Base-by-base conservation (phyloP, 2,113 vertebrate genomes). In the Etia nguti region DNA sequence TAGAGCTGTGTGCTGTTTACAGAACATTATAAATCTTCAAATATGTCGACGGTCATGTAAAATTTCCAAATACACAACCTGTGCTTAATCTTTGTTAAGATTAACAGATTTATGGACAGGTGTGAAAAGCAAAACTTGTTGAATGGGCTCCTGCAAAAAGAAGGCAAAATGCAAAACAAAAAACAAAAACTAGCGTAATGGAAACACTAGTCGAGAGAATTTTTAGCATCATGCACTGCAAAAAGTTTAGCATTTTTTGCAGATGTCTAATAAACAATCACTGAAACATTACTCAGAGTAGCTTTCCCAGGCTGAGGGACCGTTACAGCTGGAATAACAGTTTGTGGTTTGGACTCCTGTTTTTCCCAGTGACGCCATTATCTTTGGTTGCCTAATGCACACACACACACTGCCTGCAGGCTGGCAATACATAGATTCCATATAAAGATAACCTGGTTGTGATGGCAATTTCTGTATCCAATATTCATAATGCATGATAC, bases 261-360 rank as follows among this genome's bases (percentile, higher is more conserved):
- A 88, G 82, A 60, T 43, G 62, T 89, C 81, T 81, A 89, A 87
- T 85, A 92, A 92, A 93, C 92, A 94, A 88, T 88, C 85, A 80
- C 56, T 90, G 26, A 79, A 90, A 88, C 79, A 88, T 86, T 90
- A 87, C 81, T 79, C 62, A 16, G 75, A 36, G 81, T 82, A 86
- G 48, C 82, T 95, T 97, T 97, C 96, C 96, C 96, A 96, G 95
- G 73, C 73, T 34, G 18, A 20, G 46, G 10, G 86, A 85, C 89
- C 24, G 54, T 92, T 93, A 93, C 96, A 97, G 96, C 96, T 97
- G 96, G 92, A 96, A 96, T 95, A 97, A 96, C 95, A 97, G 91
- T 93, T 94, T 92, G 90, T 93, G 90, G 90, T 94, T 92, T 93
- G 92, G 50, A 84, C 90, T 94, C 73, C 84, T 92, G 82, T 88